Evolutionary conservation across 2,888 invertebrate genomes (phyloP), one percentile per base, ranked within the genome.

Genomic region (Spilosoma lubricipeda): DNA sequence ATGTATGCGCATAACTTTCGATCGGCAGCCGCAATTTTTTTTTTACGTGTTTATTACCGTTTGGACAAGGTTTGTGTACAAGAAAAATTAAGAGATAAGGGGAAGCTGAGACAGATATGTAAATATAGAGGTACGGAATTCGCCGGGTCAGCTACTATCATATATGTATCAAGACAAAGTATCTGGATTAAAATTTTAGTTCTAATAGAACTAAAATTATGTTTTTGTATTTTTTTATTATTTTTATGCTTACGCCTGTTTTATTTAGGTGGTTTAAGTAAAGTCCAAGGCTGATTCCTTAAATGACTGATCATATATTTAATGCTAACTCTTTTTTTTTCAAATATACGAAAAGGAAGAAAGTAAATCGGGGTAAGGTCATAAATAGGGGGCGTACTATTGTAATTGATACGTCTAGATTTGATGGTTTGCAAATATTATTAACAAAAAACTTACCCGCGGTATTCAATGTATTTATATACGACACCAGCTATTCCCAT

Each of bases 401-500:
- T 20, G 20, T 4, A 48, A 48, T 18, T 3, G 23, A 23, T 52
- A 52, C 52, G 7, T 52, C 1, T 3, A 9, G n/a, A n/a, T n/a
- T 11, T 56, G 5, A 20, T 30, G 48, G 13, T 3, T 20, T 48
- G 20, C 7, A 68, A 33, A 68, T 9, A 48, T 52, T 33, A n/a
- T 59, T 42, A 5, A 27, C 5, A 39, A 70, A 20, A 5, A 68
- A 88, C 97, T 96, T 95, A 98, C 98, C 99, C 99, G 85, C 99
- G 97, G 91, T 99, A 99, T 96, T 99, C 99, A 91, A 99, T 99
- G 94, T 99, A 99, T 95, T 99, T 99, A 96, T 99, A 99, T 91
- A 99, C 99, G 76, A 97, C 95, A 36, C 98, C 98, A 59, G 99
- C 99, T 97, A 99, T 98, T 69, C 97, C 98, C 98, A 99, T 99